Conservation (phyloP, 2,113 vertebrate species). For the Pomatorhinus ruficollis region DNA sequence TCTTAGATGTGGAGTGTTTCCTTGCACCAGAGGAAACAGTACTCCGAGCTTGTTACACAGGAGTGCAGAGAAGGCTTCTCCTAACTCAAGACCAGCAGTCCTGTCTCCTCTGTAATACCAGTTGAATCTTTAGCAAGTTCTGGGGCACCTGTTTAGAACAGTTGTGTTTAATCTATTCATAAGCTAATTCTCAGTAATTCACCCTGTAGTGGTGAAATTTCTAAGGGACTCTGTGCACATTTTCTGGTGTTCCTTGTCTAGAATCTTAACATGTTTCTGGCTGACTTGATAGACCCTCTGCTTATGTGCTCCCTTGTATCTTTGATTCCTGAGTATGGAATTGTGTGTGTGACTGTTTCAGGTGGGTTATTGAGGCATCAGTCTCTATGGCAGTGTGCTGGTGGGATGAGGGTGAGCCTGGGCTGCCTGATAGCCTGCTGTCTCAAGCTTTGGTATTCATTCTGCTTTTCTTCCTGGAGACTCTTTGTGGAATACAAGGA, state of each 20-base stretch:
- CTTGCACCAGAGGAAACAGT: not conserved
- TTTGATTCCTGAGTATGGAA: not conserved
- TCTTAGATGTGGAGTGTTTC: constrained; percentile 3
- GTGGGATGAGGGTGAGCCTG: not conserved
- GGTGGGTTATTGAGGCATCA: not conserved
- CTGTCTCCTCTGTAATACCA: not conserved
- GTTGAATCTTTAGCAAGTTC: not conserved
- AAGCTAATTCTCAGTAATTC: not conserved
- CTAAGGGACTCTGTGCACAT: not conserved
- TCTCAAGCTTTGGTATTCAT: not conserved
- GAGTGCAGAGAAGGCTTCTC: not conserved
- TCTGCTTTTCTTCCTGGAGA: not conserved
- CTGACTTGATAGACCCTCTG: not conserved
- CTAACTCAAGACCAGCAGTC: not conserved
- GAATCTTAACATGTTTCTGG: not conserved
- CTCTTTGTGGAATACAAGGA: not conserved
- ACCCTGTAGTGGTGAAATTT: not conserved
- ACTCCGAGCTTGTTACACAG: not conserved
- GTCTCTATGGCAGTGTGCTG: not conserved
- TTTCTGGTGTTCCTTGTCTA: not conserved
- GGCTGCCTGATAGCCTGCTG: not conserved
- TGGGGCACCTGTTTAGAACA: not conserved
- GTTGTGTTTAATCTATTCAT: not conserved
- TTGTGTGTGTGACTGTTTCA: not conserved
- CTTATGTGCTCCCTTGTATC: not conserved